Base-by-base conservation (phyloP, 2,888 invertebrate species). In the Erebia palarica region DNA sequence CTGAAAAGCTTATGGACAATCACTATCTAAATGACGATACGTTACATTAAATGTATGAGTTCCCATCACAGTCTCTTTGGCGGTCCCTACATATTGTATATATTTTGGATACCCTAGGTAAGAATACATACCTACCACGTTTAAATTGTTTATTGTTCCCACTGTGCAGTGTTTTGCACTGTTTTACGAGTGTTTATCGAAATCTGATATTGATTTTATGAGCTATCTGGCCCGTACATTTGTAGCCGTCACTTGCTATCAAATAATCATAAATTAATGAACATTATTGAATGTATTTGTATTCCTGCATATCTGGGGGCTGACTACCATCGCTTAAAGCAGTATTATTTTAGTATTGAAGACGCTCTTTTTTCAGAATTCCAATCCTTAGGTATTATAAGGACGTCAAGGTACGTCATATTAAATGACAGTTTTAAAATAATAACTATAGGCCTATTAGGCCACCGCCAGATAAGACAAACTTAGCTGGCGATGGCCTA, bases 171-270 rank as follows among this genome's bases (percentile, higher is more conserved):
- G 44, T 65, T 70, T 68, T 64, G 73, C 68, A 60, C 53, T 53
- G 66, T 73, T 75, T 75, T 75, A 76, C 70, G 74, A 70, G 58
- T 58, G 68, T 70, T 72, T 73, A 71, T 65, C 72, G 59, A 68
- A 69, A 71, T 73, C 71, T 63, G 65, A 58, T 64, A 71, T 68
- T 47, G 65, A 71, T 69, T 73, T 73, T 73, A 73, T 66, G 66
- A 68, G 65, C 59, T 55, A 70, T 44, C 61, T 61, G 16, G 51
- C 64, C 57, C 57, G 61, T 68, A 27, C 51, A 57, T 66, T 68
- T 65, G 18, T 66, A 69, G 14, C 68, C 42, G 55, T 63, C 67
- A 57, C 66, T 61, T 47, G 65, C 21, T 66, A 51, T 53, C 61
- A 64, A 27, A 69, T 71, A 49, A 65, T 57, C 65, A 49, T 73